Percentiles rank a stretch among this genome's conserved stretches.
phyloP scores from a whole-genome alignment of 2,113 vertebrate species.

The Gallinago undulata region DNA sequence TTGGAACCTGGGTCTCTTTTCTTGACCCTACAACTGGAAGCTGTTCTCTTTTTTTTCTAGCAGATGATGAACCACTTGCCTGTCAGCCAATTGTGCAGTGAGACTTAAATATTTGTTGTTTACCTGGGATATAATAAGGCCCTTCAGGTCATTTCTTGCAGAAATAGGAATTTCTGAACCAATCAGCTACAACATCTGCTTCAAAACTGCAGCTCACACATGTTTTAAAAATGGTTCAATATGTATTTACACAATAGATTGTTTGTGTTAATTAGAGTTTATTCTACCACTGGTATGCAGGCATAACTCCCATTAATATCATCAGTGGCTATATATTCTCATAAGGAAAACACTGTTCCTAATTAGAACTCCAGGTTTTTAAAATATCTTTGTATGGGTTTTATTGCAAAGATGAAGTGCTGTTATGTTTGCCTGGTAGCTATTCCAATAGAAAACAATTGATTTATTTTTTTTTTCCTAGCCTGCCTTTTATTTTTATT shows the following conservation, averaged over 20 bases:
- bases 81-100: background rate
- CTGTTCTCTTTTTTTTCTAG: background rate
- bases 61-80: background rate
- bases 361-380: background rate
- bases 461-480: too few species aligned
- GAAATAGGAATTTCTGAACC: background rate
- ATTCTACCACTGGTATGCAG: background rate
- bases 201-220: background rate
- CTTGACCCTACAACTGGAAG: background rate
- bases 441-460: background rate
- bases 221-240: background rate
- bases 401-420: background rate
- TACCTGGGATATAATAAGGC: background rate
- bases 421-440: rapidly evolving
- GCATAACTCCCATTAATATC: background rate
- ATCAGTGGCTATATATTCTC: background rate
- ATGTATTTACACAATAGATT: slow-evolving; percentile 27
- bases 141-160: background rate
- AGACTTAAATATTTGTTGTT: background rate
- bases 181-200: background rate
- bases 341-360: background rate
- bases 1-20: background rate
- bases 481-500: background rate
- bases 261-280: slow-evolving; percentile 35
- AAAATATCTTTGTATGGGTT: background rate